Base-by-base conservation (phyloP, 1,140 invertebrate species). In the honey bee (Apis mellifera) region DNA sequence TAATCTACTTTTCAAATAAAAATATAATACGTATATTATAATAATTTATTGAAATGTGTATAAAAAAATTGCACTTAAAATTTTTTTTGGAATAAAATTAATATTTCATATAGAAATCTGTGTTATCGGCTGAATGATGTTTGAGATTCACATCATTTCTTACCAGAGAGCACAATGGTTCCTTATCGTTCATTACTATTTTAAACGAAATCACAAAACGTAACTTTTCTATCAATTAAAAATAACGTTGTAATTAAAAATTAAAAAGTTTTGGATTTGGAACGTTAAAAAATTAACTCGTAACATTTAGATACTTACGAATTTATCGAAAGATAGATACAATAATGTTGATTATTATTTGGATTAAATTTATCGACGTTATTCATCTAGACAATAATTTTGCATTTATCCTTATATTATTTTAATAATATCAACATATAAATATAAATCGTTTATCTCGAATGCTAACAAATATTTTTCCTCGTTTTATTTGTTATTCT, bases 131-230 rank as follows among this genome's bases (percentile, higher is more conserved):
- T 13, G 82, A 48, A 62, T 77, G 60, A 77, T 23, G 52, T 62
- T 77, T 32, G 7, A 65, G 66, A 78, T 82, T 79, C 57, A 21
- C 55, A 19, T 48, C 12, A 32, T 12, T 65, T 15, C 23, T 73
- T 82, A 17, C 68, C 59, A 88, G 85, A 87, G 82, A 82, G 85
- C 86, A 70, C 32, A 62, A 42, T 52, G 21, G 42, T 76, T 73
- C 82, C 4, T n/a, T 65, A 73, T 15, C 19, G n/a, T 54, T 15
- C 9, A 0, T 26, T n/a, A 13, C 2, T 52, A 52, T 57, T 74
- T 50, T 26, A 62, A 21, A 64, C 42, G 54, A 59, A 52, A 21
- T 54, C 11, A 0, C 12, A 19, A 54, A 72, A 72, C 23, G 3
- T 54, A 23, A 77, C 9, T 32, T n/a, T 17, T 17, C 48, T 8